phyloP scores from a whole-genome alignment of 1,140 invertebrate species.

The Bilobella aurantiaca region DNA sequence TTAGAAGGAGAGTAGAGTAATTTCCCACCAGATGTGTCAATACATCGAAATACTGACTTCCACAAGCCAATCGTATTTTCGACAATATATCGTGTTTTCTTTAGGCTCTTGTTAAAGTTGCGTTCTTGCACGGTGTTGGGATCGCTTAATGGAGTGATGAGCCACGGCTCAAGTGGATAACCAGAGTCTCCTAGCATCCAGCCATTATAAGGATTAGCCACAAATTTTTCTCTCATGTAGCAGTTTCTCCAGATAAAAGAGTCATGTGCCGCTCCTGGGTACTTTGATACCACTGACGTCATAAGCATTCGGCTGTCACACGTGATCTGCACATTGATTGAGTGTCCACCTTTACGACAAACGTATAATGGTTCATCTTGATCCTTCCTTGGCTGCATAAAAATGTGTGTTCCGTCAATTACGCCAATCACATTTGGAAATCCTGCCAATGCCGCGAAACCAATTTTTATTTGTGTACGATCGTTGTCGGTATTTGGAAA shows the following conservation, averaged over 20 bases:
- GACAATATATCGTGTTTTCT: slow-evolving; percentile 8
- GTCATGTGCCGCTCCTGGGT: slow-evolving; percentile 39
- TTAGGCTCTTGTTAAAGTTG: not conserved
- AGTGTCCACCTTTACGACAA: slow-evolving; percentile 21
- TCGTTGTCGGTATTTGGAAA: slow-evolving; percentile 5
- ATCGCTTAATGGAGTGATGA: not conserved
- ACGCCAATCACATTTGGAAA: slow-evolving; percentile 30
- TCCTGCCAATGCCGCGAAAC: not conserved
- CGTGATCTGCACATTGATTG: slow-evolving; percentile 39
- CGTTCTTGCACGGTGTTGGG: not conserved
- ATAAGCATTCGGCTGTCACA: slow-evolving; percentile 38
- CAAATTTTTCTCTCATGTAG: not conserved
- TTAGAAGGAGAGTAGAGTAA: slow-evolving; percentile 1
- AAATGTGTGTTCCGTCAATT: slow-evolving; percentile 37
- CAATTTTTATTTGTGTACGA: not conserved
- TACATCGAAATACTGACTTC: slow-evolving; percentile 13
- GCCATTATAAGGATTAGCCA: slow-evolving; percentile 5
- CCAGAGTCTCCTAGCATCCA: slow-evolving; percentile 18
- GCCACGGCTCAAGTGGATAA: slow-evolving; percentile 14
- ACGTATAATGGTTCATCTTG: slow-evolving; percentile 19
- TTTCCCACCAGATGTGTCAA: slow-evolving; percentile 15
- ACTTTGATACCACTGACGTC: slow-evolving; percentile 39
- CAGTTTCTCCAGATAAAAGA: slow-evolving; percentile 20
- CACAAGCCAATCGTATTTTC: slow-evolving; percentile 18
- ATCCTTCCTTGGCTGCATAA: slow-evolving; percentile 28